These are phyloP conservation scores for Lithophane semibrunnea DNA, from an alignment of 2,888 invertebrate genomes.

Conservation along the genomic window DNA sequence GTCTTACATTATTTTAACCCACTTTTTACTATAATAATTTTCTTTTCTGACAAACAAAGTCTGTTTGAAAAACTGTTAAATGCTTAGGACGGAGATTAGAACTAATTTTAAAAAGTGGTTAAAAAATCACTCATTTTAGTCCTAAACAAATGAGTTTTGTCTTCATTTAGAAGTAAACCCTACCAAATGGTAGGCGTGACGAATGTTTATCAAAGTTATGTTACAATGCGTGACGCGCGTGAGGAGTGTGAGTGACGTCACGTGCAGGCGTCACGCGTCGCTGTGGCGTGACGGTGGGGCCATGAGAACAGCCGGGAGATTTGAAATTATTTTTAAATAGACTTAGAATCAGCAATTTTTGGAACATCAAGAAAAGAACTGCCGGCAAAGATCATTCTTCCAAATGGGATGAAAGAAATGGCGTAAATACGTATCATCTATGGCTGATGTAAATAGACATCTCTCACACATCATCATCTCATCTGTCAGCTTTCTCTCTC, in stretches of 20 bases:
- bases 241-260: constrained; percentile 58
- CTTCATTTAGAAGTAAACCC: constrained; percentile 35
- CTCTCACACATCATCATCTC: not conserved
- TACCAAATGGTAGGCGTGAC: constrained; percentile 35
- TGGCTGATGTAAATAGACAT: not conserved
- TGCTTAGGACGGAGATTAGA: not conserved
- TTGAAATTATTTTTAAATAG: not conserved
- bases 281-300: constrained; percentile 27
- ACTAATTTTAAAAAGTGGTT: not conserved
- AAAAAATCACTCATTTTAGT: not conserved
- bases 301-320: constrained; percentile 4
- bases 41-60: not conserved
- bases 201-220: constrained; percentile 44
- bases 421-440: not conserved
- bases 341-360: not conserved
- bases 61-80: not conserved
- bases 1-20: constrained; percentile 27
- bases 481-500: not conserved
- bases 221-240: constrained; percentile 45
- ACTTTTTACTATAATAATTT: constrained; percentile 21
- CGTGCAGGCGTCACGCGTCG: constrained; percentile 47
- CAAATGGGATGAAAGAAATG: not conserved
- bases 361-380: not conserved
- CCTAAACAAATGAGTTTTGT: constrained; percentile 6
- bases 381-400: not conserved